A percentile compares a stretch with the other conserved stretches of the same genome.
These are phyloP conservation scores for Sitobion miscanthi DNA, from an alignment of 1,140 invertebrate genomes.

Conservation along the genomic window DNA sequence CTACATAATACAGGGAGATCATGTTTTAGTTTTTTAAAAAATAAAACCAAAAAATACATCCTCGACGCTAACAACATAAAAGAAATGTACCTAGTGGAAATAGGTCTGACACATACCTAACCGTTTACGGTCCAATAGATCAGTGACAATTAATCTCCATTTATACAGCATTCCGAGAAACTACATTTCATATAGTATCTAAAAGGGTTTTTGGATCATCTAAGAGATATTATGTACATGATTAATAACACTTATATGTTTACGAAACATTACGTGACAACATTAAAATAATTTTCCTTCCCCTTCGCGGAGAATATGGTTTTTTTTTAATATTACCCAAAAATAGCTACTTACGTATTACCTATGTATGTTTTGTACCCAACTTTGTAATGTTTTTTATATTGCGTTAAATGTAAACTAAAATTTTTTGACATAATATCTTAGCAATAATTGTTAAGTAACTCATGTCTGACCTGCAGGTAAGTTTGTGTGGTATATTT, in stretches of 20 bases:
- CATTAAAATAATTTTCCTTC: not conserved
- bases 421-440: not conserved
- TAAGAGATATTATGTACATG: not conserved
- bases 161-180: not conserved
- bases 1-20: not conserved
- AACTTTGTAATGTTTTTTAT: not conserved
- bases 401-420: not conserved
- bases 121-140: constrained; percentile 36
- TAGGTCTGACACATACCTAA: not conserved
- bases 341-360: not conserved
- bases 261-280: not conserved
- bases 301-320: not conserved
- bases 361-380: not conserved
- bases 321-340: not conserved
- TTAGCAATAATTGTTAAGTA: not conserved
- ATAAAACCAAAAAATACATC: not conserved
- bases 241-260: not conserved
- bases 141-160: constrained; percentile 30
- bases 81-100: not conserved
- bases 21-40: constrained; percentile 34
- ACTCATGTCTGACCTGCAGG: not conserved
- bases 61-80: not conserved
- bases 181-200: not conserved
- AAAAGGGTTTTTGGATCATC: not conserved
- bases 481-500: not conserved